Evolutionary conservation across 1,140 invertebrate genomes (phyloP), one percentile per base, ranked within the genome.

Genomic region (Oncopodura yosiiana): DNA sequence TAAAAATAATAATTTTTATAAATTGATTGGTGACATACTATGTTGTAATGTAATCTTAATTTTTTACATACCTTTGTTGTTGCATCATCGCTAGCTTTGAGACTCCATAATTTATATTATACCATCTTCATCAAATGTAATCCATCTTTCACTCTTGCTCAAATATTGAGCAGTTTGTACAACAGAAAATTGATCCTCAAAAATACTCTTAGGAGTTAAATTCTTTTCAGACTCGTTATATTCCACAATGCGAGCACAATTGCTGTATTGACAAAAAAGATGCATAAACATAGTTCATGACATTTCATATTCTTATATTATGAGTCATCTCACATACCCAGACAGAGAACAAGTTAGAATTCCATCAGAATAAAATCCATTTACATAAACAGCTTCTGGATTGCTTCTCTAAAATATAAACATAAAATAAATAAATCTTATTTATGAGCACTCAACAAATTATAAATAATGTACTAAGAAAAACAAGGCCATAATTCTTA

Each of bases 331-430:
- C 26, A 55, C 30, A 59, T 67, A 79, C 77, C 79, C 77, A 55
- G 76, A 70, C 16, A 72, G 69, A 12, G 66, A 73, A 57, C 78
- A 77, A 0, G 78, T 81, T 34, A 82, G 81, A 3, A 78, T 75
- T 16, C 86, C 61, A 0, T 84, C 61, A 19, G 81, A 66, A 62
- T 77, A 77, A 23, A 74, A 69, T 64, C 77, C 73, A 14, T 82
- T 78, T n/a, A 84, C 55, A 67, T 85, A 84, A 66, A 78, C 81
- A 66, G 80, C 77, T 29, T 78, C 77, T 9, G 69, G 71, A 65
- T 76, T 76, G 59, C 73, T 78, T 43, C 79, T 70, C 74, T 81
- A 63, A 26, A 71, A 72, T 51, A 32, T 58, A 61, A 46, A 51
- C 16, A 41, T 26, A 21, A 46, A 46, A 45, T 3, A 59, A 51